Percentiles rank a stretch among this genome's conserved stretches.
Evolutionary conservation across 1,140 invertebrate species (phyloP).

Genomic region (Microplitis mediator): DNA sequence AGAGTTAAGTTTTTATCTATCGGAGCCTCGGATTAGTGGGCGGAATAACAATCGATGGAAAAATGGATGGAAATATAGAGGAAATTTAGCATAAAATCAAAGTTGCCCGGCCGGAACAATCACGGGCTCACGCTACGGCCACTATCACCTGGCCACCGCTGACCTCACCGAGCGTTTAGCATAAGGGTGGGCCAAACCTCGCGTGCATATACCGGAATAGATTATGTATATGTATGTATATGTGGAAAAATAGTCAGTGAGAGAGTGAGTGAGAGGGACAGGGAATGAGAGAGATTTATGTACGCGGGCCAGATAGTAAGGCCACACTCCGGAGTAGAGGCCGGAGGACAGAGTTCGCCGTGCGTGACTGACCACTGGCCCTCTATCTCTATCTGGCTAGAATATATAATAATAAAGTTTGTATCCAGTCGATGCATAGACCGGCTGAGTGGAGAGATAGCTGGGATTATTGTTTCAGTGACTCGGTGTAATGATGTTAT

Average conservation of each 20-base stretch:
- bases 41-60: neutral
- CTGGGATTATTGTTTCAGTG: too few species aligned
- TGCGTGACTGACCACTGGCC: too few species aligned
- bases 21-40: neutral
- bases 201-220: constrained; percentile 3
- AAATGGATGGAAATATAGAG: neutral
- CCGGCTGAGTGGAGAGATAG: too few species aligned
- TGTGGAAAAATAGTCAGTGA: neutral
- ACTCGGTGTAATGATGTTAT: too few species aligned
- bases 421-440: too few species aligned
- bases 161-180: constrained; percentile 11
- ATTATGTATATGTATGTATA: neutral
- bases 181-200: constrained; percentile 1
- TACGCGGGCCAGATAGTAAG: too few species aligned
- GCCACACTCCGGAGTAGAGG: too few species aligned
- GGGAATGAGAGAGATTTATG: neutral
- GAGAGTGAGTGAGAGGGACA: neutral
- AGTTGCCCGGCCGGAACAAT: constrained; percentile 12
- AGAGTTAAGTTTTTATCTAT: neutral
- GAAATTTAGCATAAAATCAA: neutral
- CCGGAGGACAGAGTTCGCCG: too few species aligned
- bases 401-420: too few species aligned
- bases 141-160: constrained; percentile 18
- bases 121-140: neutral
- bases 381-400: too few species aligned